A percentile compares a stretch with the other conserved stretches of the same genome.
These are phyloP conservation scores for Strigamia maritima DNA, from an alignment of 2,888 invertebrate species.

Conservation along the genomic window DNA sequence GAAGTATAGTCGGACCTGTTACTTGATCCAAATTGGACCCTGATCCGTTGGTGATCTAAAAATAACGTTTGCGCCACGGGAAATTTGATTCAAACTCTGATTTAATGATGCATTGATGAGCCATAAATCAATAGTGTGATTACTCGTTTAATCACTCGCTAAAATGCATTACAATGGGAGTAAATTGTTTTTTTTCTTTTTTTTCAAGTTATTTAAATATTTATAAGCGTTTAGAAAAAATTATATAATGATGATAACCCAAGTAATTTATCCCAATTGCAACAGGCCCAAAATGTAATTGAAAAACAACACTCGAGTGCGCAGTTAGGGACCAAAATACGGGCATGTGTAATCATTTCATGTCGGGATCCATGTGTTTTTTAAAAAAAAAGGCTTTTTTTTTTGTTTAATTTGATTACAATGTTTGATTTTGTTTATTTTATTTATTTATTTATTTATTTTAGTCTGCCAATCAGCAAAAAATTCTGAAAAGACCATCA, in stretches of 20 bases:
- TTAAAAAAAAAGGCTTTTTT: neutral
- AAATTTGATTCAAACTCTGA: neutral
- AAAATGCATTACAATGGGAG: neutral
- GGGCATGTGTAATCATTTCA: no score
- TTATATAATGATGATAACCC: no score
- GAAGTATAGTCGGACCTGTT: neutral
- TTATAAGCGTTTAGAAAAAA: neutral
- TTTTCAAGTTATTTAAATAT: neutral
- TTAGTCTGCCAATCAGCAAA: slow-evolving; percentile 60
- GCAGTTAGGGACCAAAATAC: no score
- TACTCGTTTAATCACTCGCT: neutral
- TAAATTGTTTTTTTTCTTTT: neutral
- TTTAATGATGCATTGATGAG: neutral
- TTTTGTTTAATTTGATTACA: neutral
- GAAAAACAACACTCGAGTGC: no score
- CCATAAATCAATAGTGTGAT: neutral
- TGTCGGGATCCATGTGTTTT: no score
- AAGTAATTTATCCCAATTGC: no score
- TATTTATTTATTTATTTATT: slow-evolving; percentile 24
- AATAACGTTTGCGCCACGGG: neutral
- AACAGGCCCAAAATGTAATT: no score
- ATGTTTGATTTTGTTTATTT: slow-evolving; percentile 38
- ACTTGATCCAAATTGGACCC: slow-evolving; percentile 13
- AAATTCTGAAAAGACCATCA: slow-evolving; percentile 71
- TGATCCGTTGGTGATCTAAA: neutral